Evolutionary conservation across 2,797 vertebrate species (phyloP), one percentile per base, ranked within the genome.

Genomic region (Esox lucius): DNA sequence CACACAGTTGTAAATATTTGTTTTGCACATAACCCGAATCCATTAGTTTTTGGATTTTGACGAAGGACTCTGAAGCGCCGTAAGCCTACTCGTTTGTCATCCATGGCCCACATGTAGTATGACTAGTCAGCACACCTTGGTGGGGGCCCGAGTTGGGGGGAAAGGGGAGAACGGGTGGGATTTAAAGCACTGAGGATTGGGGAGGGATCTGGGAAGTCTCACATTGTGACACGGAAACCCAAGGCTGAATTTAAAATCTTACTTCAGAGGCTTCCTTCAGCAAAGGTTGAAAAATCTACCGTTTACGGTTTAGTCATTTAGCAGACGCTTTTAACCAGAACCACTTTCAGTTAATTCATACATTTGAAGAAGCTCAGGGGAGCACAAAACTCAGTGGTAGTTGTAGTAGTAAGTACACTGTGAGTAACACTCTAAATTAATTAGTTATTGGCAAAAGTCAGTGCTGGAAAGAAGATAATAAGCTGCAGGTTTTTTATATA

Each of bases 71-170:
- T 24, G 26, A 68, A 35, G 35, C 49, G 13, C 65, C 9, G 31
- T 4, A 28, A 26, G 26, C 17, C 51, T 8, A 24, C 35, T 61
- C 28, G 42, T 71, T 77, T 28, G 49, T 68, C 75, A 73, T 51
- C 16, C 26, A 24, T 26, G 56, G 69, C 69, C 24, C n/a, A n/a
- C n/a, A n/a, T n/a, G n/a, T 35, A 16, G 61, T 31, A 61, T 19
- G 61, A 16, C 53, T 61, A 66, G 56, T 53, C 73, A 19, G 39
- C 42, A 13, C 42, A 69, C 66, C 68, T 67, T 39, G 6, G 33
- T 1, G 8, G 11, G 8, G 12, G 28, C 31, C 28, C 31, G 48
- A 17, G 62, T 26, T 15, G 16, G 7, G 16, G 49, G 9, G 6
- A 4, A 16, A n/a, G 5, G 24, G 48, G 49, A 6, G 4, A 16